A percentile compares a stretch with the other conserved stretches of the same genome.
These are phyloP conservation scores for Limnephilus auricula DNA, from an alignment of 2,888 invertebrate species.

Conservation along the genomic window DNA sequence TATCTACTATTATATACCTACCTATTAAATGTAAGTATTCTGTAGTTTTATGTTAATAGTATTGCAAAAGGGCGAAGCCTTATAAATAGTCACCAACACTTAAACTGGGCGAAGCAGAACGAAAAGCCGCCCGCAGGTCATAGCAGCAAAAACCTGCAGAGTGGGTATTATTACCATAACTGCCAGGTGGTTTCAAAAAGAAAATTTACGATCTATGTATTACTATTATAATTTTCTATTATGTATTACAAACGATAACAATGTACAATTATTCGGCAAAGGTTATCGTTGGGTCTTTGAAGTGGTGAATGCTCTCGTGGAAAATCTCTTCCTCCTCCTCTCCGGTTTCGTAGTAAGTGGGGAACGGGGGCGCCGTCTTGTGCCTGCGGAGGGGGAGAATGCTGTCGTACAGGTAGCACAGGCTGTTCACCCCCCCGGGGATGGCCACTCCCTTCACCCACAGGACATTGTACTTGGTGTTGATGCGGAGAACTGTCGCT, in stretches of 20 bases:
- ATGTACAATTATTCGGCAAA: conserved; percentile 73
- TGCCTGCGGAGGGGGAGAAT: conserved; percentile 80
- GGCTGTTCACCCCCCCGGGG: conserved; percentile 89
- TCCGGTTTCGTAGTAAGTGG: conserved; percentile 84
- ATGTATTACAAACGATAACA: conserved; percentile 7
- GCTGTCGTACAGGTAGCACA: conserved; percentile 91
- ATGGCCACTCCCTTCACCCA: conserved; percentile 90
- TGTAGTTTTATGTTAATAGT: too few species aligned
- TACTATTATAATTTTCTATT: conserved; percentile 11
- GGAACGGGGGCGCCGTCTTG: conserved; percentile 84
- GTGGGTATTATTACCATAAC: too few species aligned
- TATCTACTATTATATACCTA: too few species aligned
- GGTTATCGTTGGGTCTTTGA: conserved; percentile 84
- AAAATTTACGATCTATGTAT: background rate
- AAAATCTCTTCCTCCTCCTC: conserved; percentile 84
- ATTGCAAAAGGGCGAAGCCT: too few species aligned
- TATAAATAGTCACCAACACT: too few species aligned
- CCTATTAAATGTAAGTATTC: too few species aligned
- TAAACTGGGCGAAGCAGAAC: too few species aligned
- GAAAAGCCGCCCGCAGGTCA: too few species aligned
- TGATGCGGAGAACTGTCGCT: conserved; percentile 91
- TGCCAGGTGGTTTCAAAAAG: background rate
- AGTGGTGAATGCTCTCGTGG: conserved; percentile 86
- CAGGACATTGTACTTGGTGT: conserved; percentile 95
- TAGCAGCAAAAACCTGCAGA: too few species aligned